Conservation (phyloP, 35 echinoderm and acorn worm species). For the Heliocidaris tuberculata region DNA sequence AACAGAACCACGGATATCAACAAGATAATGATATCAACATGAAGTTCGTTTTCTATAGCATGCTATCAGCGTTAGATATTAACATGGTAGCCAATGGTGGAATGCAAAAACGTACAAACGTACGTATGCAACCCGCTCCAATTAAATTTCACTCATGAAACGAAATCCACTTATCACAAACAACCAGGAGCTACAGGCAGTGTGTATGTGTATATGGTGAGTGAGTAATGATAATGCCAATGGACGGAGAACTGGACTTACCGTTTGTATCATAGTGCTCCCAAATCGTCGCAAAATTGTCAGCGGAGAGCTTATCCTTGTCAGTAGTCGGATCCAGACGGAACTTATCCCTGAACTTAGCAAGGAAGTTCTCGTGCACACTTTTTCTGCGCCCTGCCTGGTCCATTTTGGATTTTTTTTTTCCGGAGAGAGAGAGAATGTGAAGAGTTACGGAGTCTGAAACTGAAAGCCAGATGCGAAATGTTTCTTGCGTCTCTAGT, state of each 20-base stretch:
- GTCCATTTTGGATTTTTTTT: background rate
- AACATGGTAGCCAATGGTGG: background rate
- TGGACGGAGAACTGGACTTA: background rate
- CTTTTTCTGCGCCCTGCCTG: constrained; percentile 16
- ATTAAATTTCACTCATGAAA: background rate
- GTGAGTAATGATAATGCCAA: background rate
- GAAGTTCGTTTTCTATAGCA: too few relatives aligned
- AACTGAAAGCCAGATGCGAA: background rate
- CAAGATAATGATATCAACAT: too few relatives aligned
- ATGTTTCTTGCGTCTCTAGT: background rate
- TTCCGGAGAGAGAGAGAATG: background rate
- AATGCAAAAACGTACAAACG: background rate
- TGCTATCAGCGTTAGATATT: background rate
- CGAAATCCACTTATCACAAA: background rate
- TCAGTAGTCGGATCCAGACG: background rate
- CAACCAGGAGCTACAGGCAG: background rate
- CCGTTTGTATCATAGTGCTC: constrained; percentile 38
- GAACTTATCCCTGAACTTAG: background rate
- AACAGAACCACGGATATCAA: too few relatives aligned
- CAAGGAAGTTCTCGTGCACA: constrained; percentile 35
- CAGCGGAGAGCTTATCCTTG: background rate
- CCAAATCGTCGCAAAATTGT: constrained; percentile 34
- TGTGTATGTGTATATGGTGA: background rate
- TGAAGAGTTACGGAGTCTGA: background rate
- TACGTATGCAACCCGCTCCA: background rate